Evolutionary conservation across 2,113 vertebrate genomes (phyloP).

Genomic region (Craseonycteris thonglongyai): DNA sequence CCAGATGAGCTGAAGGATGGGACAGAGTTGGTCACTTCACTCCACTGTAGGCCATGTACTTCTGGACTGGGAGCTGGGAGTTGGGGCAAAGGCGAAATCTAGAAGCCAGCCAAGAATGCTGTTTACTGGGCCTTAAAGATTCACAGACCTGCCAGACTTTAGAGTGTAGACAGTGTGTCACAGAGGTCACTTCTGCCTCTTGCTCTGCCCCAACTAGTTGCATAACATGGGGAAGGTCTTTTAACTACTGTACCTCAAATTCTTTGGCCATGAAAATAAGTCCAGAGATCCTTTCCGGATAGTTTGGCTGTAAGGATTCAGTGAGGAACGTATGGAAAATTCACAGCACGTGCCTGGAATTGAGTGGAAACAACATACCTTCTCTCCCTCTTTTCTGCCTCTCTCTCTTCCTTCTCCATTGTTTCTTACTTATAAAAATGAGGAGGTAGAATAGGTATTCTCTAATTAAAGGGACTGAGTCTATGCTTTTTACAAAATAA

Average conservation of each 20-base stretch:
- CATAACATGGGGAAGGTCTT: no score
- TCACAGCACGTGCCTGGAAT: background rate
- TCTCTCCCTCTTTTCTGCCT: no score
- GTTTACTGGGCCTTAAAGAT: background rate
- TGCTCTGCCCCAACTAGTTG: background rate
- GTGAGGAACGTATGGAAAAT: background rate
- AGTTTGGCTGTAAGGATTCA: background rate
- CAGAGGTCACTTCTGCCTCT: background rate
- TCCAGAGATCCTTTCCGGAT: background rate
- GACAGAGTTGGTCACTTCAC: background rate
- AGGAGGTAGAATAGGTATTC: background rate
- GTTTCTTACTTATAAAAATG: background rate
- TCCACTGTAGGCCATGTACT: accelerated
- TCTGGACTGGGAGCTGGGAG: no score
- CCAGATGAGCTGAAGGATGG: background rate
- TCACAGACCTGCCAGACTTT: background rate
- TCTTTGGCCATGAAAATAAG: background rate
- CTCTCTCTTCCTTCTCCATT: background rate
- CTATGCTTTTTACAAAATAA: background rate
- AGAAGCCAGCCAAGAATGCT: background rate
- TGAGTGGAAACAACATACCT: accelerated
- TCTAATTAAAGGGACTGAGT: background rate
- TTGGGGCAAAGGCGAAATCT: background rate
- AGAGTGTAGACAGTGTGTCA: no score
- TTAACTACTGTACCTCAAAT: accelerated